Evolutionary conservation across 92 coral and sea anemone species (phyloP), one percentile per base, ranked within the genome.

Genomic region (Zoanthus sociatus): DNA sequence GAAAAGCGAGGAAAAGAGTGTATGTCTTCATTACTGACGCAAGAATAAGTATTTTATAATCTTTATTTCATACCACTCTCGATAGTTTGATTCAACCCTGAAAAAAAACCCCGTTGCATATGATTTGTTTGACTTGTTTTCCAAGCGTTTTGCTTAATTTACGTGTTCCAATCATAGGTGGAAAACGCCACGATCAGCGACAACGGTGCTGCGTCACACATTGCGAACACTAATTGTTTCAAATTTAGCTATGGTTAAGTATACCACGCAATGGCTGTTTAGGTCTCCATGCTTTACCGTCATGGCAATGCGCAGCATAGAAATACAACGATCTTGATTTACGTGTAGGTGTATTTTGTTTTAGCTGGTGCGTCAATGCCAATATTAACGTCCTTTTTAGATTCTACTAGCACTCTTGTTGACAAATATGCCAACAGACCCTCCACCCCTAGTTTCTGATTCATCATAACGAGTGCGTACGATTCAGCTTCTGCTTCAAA

Each of bases 331-430:
- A 60, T 60, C 66, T 60, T 42, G 55, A 74, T 18, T 45, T 64
- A 83, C 0, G 78, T 76, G 73, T 94, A 90, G 4, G 98, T 96
- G 86, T 94, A 96, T 88, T 94, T 96, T 0, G 98, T 94, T 82
- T 91, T 93, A 0, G 98, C 98, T 48, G 98, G 98, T 26, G 98
- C 94, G 53, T 92, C 95, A 6, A 96, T 60, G 5, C 94, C 98
- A 11, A 94, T 82, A 84, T 94, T 94, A 6, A 96, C 86, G 0
- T 93, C 83, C 20, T 84, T 92, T 15, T 86, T 93, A 33, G 83
- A 92, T 55, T 82, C 91, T 0, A 84, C 83, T 32, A 88, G 78
- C 47, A 76, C 91, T 18, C 91, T 86, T 54, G 83, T 84, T 69
- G 82, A 21, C 87, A 88, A 58, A 83, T 88, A 88, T 10, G 91